Percentiles rank a stretch among this genome's conserved stretches.
phyloP scores from a whole-genome alignment of 2,113 vertebrate genomes.

The Colius striatus region DNA sequence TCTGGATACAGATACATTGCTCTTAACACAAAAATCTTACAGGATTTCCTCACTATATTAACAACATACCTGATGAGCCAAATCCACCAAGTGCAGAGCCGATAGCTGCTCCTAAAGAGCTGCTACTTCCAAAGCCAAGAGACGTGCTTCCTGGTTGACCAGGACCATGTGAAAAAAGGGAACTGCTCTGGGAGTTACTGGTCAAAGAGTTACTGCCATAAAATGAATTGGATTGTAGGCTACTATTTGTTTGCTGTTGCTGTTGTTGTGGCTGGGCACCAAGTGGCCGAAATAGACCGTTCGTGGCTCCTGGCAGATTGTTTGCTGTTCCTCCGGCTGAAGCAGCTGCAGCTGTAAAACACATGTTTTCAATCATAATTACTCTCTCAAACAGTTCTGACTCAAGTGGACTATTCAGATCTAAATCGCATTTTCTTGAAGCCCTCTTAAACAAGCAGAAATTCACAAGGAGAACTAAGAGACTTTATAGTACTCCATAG shows the following conservation, averaged over 20 bases:
- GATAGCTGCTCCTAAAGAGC: conserved; percentile 90
- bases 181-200: conserved; percentile 93
- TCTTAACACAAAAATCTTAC: conserved; percentile 14
- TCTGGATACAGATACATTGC: conserved; percentile 13
- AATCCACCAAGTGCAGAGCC: conserved; percentile 95
- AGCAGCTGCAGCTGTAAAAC: conserved; percentile 86
- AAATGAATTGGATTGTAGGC: conserved; percentile 92
- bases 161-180: conserved; percentile 93
- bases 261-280: conserved; percentile 88
- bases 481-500: neutral
- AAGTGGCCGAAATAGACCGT: conserved; percentile 92
- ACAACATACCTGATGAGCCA: conserved; percentile 90
- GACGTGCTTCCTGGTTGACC: conserved; percentile 88
- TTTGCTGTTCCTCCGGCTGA: conserved; percentile 91
- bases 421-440: conserved; percentile 7
- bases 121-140: conserved; percentile 91
- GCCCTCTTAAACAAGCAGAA: conserved; percentile 25
- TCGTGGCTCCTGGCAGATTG: conserved; percentile 90
- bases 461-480: conserved; percentile 16
- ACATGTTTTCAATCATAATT: conserved; percentile 62
- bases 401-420: conserved; percentile 33
- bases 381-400: conserved; percentile 33
- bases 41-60: conserved; percentile 46
- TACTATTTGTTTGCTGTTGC: conserved; percentile 85
- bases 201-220: conserved; percentile 91